Evolutionary conservation across 2,797 vertebrate genomes (phyloP), one percentile per base, ranked within the genome.

Genomic region (Lepus oiostolus): DNA sequence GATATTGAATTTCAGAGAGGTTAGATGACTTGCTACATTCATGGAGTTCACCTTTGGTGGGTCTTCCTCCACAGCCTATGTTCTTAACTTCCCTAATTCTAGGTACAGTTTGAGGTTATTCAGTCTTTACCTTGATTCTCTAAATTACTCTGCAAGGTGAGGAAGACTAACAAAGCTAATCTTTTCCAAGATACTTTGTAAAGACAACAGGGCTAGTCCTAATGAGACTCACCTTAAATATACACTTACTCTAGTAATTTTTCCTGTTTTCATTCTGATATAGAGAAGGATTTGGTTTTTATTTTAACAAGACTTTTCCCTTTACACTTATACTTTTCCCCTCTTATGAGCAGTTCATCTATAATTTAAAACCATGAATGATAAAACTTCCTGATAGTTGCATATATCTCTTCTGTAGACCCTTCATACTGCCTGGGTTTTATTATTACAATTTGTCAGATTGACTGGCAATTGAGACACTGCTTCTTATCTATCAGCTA

Each of bases 361-460:
- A 24, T 93, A 95, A 93, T 90, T 93, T 81, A 83, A 90, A 96
- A 83, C 17, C 16, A 19, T 70, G 60, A 85, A 88, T 50, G 67
- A 90, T 80, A 83, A 72, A 93, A 94, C 67, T 94, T 67, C 17
- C 65, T 88, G 89, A 88, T 79, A 87, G 50, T 60, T 58, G 3
- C 28, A 16, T 35, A 2, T 90, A 79, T 89, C 67, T 79, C 83
- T 68, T 79, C 10, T 30, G 54, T 83, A 93, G 88, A 82, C 6
- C 2, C 75, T 95, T 96, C 82, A 76, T 42, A 85, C 5, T 17
- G 60, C 21, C 70, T 93, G 42, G 4, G 13, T 90, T 96, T 96
- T 96, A 94, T 87, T 95, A 89, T 83, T 94, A 32, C 42, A 91
- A 50, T 95, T 92, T 94, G 11, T 94, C 94, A 96, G 85, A 65